phyloP scores from a whole-genome alignment of 2,113 vertebrate genomes.

The Montifringilla adamsi region DNA sequence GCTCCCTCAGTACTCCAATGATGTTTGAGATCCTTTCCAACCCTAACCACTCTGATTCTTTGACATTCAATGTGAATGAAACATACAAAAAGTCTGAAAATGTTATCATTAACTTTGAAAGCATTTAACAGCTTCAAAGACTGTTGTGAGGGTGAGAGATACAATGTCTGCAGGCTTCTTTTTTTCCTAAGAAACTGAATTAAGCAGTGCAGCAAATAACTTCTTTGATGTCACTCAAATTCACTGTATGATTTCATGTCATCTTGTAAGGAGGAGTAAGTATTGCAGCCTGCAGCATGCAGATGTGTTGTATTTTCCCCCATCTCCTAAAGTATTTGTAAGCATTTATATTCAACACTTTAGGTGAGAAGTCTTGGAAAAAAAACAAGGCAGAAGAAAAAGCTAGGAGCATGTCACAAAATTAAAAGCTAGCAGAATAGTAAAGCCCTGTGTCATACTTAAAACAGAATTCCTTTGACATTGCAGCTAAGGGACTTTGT shows the following conservation, averaged over 20 bases:
- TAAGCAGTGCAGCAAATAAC: not conserved
- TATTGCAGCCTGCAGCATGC: not conserved
- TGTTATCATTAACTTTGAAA: not conserved
- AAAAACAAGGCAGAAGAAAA: not conserved
- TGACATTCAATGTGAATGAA: not conserved
- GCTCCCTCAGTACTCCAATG: not conserved
- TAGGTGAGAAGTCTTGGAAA: not conserved
- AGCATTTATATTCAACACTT: not conserved
- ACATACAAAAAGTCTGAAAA: not conserved
- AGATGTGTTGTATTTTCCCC: not conserved
- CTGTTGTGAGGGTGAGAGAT: not conserved
- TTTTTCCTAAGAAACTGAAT: not conserved
- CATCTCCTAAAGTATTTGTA: not conserved
- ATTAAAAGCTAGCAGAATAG: not conserved
- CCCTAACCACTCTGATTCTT: not conserved
- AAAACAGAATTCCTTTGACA: not conserved
- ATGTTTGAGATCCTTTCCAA: not conserved
- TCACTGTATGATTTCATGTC: not conserved
- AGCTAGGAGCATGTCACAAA: not conserved
- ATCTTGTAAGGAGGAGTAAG: not conserved
- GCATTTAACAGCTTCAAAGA: not conserved
- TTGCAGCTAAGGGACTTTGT: rapidly evolving
- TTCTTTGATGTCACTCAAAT: not conserved
- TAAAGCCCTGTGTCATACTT: not conserved
- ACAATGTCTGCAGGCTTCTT: not conserved